Evolutionary conservation across 1,140 invertebrate genomes (phyloP).

Genomic region (Magallana angulata): DNA sequence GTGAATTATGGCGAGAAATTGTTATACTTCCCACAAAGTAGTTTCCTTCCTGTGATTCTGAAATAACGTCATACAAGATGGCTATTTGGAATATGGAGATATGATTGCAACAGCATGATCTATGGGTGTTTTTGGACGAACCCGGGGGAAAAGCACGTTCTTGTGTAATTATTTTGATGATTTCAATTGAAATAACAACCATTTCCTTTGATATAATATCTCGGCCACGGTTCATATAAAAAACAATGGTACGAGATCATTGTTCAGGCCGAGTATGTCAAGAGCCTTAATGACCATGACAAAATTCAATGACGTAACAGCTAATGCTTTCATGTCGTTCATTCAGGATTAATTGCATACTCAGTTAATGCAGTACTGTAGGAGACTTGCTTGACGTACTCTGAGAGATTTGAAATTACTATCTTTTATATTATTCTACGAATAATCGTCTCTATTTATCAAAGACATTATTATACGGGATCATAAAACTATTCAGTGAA

Average conservation of each 20-base stretch:
- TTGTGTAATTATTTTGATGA: slow-evolving; percentile 32
- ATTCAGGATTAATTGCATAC: not conserved
- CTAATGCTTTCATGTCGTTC: not conserved
- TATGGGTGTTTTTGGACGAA: not conserved
- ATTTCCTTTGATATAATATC: slow-evolving; percentile 34
- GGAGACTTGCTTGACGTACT: not conserved
- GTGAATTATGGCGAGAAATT: slow-evolving; percentile 30
- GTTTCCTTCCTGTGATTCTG: slow-evolving; percentile 6
- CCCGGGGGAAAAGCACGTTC: not conserved
- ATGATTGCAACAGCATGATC: not conserved
- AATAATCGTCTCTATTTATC: too few species aligned
- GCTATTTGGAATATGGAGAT: slow-evolving; percentile 27
- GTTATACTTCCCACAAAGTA: slow-evolving; percentile 21
- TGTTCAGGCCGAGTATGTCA: not conserved
- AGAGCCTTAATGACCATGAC: slow-evolving; percentile 15
- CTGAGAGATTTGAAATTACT: not conserved
- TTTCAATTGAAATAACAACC: slow-evolving; percentile 34
- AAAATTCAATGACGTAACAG: slow-evolving; percentile 25
- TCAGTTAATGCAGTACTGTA: not conserved
- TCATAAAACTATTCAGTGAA: too few species aligned
- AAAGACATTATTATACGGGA: too few species aligned
- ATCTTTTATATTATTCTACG: too few species aligned
- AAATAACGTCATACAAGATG: slow-evolving; percentile 5
- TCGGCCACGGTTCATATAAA: slow-evolving; percentile 9
- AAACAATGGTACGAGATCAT: not conserved